phyloP scores from a whole-genome alignment of 2,113 vertebrate genomes.

The Cisticola juncidis region DNA sequence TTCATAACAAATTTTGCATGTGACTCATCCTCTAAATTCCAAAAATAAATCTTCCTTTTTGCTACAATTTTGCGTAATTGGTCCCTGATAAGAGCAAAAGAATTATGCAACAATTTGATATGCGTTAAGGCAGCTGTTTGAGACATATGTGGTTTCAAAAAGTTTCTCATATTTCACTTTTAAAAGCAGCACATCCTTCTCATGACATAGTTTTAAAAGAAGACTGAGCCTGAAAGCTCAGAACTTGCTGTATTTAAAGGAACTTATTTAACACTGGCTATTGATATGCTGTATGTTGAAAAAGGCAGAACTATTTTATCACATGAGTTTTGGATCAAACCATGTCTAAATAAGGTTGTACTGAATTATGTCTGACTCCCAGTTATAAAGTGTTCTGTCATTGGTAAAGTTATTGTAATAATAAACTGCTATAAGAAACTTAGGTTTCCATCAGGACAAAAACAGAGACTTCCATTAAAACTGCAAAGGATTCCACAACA shows the following conservation, averaged over 20 bases:
- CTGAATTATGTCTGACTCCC: neutral
- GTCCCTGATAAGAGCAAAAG: neutral
- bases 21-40: conserved; percentile 38
- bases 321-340: neutral
- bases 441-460: neutral
- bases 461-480: neutral
- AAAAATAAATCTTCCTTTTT: conserved; percentile 47
- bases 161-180: neutral
- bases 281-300: neutral
- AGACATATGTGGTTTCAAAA: conserved; percentile 9
- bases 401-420: neutral
- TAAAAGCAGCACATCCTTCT: neutral
- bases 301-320: neutral
- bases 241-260: neutral
- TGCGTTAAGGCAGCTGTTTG: conserved; percentile 15
- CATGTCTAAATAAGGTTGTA: neutral
- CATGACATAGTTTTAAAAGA: neutral
- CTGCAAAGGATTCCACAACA: neutral
- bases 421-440: rapidly evolving
- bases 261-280: neutral
- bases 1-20: neutral
- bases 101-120: conserved; percentile 28
- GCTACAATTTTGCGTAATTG: conserved; percentile 46
- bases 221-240: neutral
- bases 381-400: neutral